A percentile compares a stretch with the other conserved stretches of the same genome.
phyloP scores from a whole-genome alignment of 2,888 invertebrate genomes.

The Heliconius erato region DNA sequence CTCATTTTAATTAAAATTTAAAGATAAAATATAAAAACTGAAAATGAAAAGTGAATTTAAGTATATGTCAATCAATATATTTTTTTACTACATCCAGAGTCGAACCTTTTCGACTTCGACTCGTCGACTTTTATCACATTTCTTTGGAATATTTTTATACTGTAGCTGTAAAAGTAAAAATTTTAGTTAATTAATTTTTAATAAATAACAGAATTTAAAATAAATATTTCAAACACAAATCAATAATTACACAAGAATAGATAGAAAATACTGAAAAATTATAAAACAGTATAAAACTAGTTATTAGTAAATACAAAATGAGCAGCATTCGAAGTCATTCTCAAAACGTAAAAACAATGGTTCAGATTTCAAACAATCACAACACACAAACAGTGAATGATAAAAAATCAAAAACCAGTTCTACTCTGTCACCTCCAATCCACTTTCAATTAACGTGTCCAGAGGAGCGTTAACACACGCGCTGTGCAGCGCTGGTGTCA shows the following conservation, averaged over 20 bases:
- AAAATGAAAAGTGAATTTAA: not conserved
- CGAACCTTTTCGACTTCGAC: too few species aligned
- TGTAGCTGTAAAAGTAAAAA: not conserved
- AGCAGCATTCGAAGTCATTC: not conserved
- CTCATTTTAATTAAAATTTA: not conserved
- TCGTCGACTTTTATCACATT: not conserved
- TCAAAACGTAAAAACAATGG: conserved; percentile 49
- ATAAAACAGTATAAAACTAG: too few species aligned
- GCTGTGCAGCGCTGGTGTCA: conserved; percentile 60
- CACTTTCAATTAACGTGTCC: conserved; percentile 84
- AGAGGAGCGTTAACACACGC: conserved; percentile 79
- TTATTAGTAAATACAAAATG: too few species aligned
- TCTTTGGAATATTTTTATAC: not conserved
- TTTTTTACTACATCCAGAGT: not conserved
- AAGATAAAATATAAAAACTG: not conserved
- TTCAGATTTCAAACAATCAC: conserved; percentile 55
- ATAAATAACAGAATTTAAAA: too few species aligned
- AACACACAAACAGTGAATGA: conserved; percentile 57
- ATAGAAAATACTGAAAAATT: too few species aligned
- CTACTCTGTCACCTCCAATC: conserved; percentile 85
- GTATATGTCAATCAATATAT: not conserved
- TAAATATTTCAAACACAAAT: not conserved
- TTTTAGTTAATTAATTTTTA: too few species aligned
- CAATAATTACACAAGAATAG: not conserved
- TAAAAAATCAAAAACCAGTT: conserved; percentile 73